Base-by-base conservation (phyloP, 2,888 invertebrate species). In the Drosophila siamana region DNA sequence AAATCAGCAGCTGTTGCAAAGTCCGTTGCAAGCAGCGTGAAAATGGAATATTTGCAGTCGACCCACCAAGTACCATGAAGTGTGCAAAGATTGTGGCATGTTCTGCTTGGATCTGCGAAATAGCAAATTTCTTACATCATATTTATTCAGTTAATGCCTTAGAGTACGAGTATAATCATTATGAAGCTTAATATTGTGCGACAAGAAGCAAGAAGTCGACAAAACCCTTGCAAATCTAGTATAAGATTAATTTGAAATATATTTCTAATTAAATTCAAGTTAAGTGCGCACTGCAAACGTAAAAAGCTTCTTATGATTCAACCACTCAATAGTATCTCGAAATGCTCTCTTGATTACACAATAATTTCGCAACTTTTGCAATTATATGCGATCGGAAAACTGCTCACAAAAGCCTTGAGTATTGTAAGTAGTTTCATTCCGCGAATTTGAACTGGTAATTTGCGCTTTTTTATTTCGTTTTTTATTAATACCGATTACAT, bases 401-500 rank as follows among this genome's bases (percentile, higher is more conserved):
- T 15, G 15, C 36, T 38, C 36, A 15, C 36, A 38, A 15, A 38
- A 15, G 15, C 13, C 13, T 13, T 36, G 5, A 36, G 15, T 36
- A 41, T 26, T 15, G 13, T 5, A 47, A 43, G 38, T 36, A 16
- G 16, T 52, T 52, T 57, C 16, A 9, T 16, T 30, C 33, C 51
- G 26, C 26, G 55, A 48, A 40, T 16, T 56, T 28, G 13, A 9
- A 24, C 28, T 15, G 28, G 22, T 19, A 6, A 26, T 24, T 71
- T 66, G 30, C 9, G 22, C 30, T 40, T 52, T 69, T 74, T 65
- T 52, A 65, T 67, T 59, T 33, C 70, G 67, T 46, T 79, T 85
- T 88, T 75, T 80, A 83, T 83, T 83, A 75, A 82, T 79, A 71
- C 65, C 74, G 82, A 87, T 88, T 87, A 78, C 70, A 68, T 48